A percentile compares a stretch with the other conserved stretches of the same genome.
Evolutionary conservation across 2,888 invertebrate genomes (phyloP).

Genomic region (Calameuta idolon): DNA sequence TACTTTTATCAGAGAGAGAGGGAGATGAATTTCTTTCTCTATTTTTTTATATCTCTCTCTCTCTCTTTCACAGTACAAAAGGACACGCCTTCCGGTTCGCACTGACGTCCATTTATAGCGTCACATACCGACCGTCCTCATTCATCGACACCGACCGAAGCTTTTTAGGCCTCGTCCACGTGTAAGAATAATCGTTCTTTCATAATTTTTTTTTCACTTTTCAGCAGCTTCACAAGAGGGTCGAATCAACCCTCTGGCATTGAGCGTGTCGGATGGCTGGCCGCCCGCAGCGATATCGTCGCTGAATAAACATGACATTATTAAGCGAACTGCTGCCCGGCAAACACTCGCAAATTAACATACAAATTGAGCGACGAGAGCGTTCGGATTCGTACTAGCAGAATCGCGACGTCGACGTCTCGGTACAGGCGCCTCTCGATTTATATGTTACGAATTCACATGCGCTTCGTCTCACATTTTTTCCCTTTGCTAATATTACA

Average conservation of each 20-base stretch:
- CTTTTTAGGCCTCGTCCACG: background rate
- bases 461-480: background rate
- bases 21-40: no score
- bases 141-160: background rate
- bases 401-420: background rate
- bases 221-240: background rate
- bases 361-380: slow-evolving; percentile 65
- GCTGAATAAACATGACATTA: slow-evolving; percentile 68
- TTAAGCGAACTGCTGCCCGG: slow-evolving; percentile 64
- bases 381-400: slow-evolving; percentile 32
- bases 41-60: no score
- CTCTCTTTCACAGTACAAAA: background rate
- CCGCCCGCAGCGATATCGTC: slow-evolving; percentile 59
- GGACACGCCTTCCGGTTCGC: background rate
- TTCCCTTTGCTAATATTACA: background rate
- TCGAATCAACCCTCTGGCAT: slow-evolving; percentile 2
- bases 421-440: background rate
- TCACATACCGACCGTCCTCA: background rate
- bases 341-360: slow-evolving; percentile 66
- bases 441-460: background rate
- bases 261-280: slow-evolving; percentile 12
- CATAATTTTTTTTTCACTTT: background rate
- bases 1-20: slow-evolving; percentile 21
- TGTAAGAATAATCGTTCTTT: background rate
- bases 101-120: background rate